Conservation (phyloP, 1,140 invertebrate species). For the Vollenhovia emeryi region DNA sequence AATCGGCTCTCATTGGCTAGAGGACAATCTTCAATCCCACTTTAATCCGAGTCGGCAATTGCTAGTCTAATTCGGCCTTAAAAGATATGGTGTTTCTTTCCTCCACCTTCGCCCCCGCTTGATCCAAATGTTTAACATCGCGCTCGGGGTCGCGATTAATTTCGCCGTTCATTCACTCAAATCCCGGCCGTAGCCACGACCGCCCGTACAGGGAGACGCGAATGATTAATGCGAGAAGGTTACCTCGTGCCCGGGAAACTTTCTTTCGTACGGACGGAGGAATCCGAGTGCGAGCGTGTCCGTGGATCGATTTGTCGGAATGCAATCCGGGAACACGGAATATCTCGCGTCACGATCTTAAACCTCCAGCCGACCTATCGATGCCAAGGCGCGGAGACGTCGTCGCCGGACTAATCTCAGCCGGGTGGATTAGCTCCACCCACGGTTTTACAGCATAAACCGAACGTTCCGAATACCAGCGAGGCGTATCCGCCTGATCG, state of each 20-base stretch:
- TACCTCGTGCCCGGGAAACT: not conserved
- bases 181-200: not conserved
- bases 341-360: conserved; percentile 54
- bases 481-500: conserved; percentile 19
- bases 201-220: not conserved
- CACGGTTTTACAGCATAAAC: conserved; percentile 31
- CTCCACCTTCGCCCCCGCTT: too few relatives aligned
- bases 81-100: too few relatives aligned
- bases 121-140: not conserved
- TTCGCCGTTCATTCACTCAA: conserved; percentile 6
- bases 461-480: conserved; percentile 45
- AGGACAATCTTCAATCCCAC: too few relatives aligned
- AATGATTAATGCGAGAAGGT: conserved; percentile 34
- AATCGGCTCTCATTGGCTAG: too few relatives aligned
- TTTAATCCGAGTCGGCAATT: too few relatives aligned
- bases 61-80: too few relatives aligned
- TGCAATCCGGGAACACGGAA: conserved; percentile 43
- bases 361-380: conserved; percentile 39
- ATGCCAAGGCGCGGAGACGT: conserved; percentile 35
- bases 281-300: conserved; percentile 20
- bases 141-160: conserved; percentile 27
- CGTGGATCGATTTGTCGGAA: conserved; percentile 53
- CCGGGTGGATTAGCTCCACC: conserved; percentile 30
- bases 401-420: conserved; percentile 50
- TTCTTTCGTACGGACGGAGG: not conserved